Percentiles rank a stretch among this genome's conserved stretches.
Conservation (phyloP, 2,797 vertebrate species). For the Ptychobarbus kaznakovi region DNA sequence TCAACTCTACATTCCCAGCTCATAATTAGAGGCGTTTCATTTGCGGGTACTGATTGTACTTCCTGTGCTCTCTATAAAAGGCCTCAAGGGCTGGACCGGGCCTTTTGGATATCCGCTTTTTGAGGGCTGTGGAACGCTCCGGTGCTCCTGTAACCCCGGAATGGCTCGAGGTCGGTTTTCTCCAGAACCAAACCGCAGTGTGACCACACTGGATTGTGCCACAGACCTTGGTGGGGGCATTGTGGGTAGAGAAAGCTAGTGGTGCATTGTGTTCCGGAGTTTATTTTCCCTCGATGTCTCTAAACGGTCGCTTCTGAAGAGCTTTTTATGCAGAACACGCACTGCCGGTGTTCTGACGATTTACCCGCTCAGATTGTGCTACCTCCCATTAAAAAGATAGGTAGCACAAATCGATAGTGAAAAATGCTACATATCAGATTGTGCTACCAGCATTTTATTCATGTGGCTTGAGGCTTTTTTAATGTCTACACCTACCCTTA, state of each 20-base stretch:
- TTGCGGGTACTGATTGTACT: constrained; percentile 69
- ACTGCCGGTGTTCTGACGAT: constrained; percentile 31
- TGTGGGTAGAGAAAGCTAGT: constrained; percentile 75
- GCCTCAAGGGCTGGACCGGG: constrained; percentile 58
- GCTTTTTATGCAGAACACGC: constrained; percentile 50
- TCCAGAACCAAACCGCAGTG: constrained; percentile 68
- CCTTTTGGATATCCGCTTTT: constrained; percentile 77
- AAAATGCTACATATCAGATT: too few relatives aligned
- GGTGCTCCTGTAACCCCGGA: constrained; percentile 73
- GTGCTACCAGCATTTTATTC: too few relatives aligned
- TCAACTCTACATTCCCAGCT: constrained; percentile 40
- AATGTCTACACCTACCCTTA: too few relatives aligned
- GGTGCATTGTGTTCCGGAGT: constrained; percentile 79
- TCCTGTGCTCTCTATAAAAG: constrained; percentile 71
- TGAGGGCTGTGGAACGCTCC: constrained; percentile 65
- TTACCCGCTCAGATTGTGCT: too few relatives aligned
- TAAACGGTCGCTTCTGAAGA: constrained; percentile 70
- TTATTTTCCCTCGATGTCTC: constrained; percentile 71
- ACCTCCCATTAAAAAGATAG: too few relatives aligned
- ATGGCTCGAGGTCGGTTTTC: constrained; percentile 72
- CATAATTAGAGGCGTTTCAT: constrained; percentile 64
- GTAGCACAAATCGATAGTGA: too few relatives aligned
- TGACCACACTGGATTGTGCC: constrained; percentile 70
- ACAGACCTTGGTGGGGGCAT: constrained; percentile 66
- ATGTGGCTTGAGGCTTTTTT: too few relatives aligned